Base-by-base conservation (phyloP, 1,140 invertebrate genomes). In the Sminthurinus signatus region DNA sequence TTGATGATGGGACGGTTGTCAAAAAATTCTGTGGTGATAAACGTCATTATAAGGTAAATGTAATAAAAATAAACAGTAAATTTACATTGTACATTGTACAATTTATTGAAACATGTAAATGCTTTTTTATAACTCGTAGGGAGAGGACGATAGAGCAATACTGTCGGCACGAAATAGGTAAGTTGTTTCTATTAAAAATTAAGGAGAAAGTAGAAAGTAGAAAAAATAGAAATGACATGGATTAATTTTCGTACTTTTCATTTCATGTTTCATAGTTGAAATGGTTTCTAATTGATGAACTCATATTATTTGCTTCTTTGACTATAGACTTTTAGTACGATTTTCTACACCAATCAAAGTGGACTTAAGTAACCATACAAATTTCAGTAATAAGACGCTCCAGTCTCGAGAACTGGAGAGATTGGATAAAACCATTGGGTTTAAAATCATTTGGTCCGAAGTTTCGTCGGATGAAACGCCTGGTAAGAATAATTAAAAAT, bases 381-480 rank as follows among this genome's bases (percentile, higher is more conserved):
- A 27, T 55, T 21, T n/a, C n/a, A n/a, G n/a, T n/a, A n/a, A n/a
- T n/a, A n/a, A n/a, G n/a, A n/a, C n/a, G n/a, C n/a, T n/a, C n/a
- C n/a, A n/a, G n/a, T n/a, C n/a, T n/a, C n/a, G n/a, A n/a, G n/a
- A n/a, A n/a, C n/a, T n/a, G 32, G 32, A 36, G 5, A 5, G 32
- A 36, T 15, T 51, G 21, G 62, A 72, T 8, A 57, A 61, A 27
- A 60, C 60, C 31, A 63, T 74, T 39, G 75, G 75, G 2, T 76
- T 76, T 60, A 73, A 71, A 64, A 48, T 76, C 31, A 64, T 76
- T 46, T 76, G 75, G 75, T 74, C 75, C n/a, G 75, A 75, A 32
- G 75, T 76, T 23, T 50, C 62, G 10, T 73, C 73, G 36, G 57
- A 70, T 43, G 58, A 42, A 19, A 19, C 29, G 15, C 32, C 43